Evolutionary conservation across 2,888 invertebrate genomes (phyloP), one percentile per base, ranked within the genome.

Genomic region (Sminthurides aquaticus): DNA sequence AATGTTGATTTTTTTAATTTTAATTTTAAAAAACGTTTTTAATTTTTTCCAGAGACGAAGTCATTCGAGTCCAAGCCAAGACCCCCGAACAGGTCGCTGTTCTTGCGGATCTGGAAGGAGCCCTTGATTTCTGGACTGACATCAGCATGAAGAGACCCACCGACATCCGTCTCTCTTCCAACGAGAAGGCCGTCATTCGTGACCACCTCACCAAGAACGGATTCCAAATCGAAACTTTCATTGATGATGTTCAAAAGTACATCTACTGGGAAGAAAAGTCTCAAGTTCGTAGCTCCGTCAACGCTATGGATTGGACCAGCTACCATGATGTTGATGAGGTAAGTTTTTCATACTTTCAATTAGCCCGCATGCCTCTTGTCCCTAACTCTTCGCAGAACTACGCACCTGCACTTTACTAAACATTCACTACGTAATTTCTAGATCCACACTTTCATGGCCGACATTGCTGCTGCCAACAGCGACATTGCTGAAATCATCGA

Each of bases 131-230:
- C 79, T 84, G 86, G 78, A 82, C 82, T 24, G 81, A 81, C 2
- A 84, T 85, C 0, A 78, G 80, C 57, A 78, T 80, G 52, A 81
- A 81, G 66, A 79, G 77, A 75, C 81, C 86, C 3, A 85, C 86
- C 0, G 90, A 91, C 76, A 80, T 91, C 2, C 82, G 90, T 55
- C 84, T 90, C 15, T 85, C 89, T 0, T 87, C 88, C 1, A 84
- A 84, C 67, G 80, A 57, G 18, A 76, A 2, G 84, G 85, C 62
- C 79, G 86, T 2, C 84, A 83, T 63, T 8, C 26, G 43, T n/a
- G 82, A 82, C 52, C 83, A 83, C 75, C 79, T 89, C 2, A 82
- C 82, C 65, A 83, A 84, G 18, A 82, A 82, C 67, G 82, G 82
- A 52, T 84, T 89, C 34, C 82, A 84, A 58, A 87, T 83, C 70